A percentile compares a stretch with the other conserved stretches of the same genome.
Conservation (phyloP, 2,113 vertebrate species). For the Poecilia latipinna region DNA sequence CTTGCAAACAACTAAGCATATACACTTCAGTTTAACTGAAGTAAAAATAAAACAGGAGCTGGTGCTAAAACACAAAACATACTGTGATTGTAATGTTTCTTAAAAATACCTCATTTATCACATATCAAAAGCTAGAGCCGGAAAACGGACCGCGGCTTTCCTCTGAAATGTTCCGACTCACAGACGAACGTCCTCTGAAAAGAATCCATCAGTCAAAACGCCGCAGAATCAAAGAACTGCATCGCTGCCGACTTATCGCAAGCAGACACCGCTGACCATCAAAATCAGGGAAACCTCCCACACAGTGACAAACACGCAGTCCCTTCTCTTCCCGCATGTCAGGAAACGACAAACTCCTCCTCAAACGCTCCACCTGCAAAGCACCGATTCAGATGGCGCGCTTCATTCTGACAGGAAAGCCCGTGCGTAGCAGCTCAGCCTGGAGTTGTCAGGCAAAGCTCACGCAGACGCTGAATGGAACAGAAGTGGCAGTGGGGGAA, state of each 20-base stretch:
- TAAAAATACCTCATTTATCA: no score
- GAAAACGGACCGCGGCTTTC: no score
- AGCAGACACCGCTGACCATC: constrained; percentile 1
- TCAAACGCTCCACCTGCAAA: constrained; percentile 22
- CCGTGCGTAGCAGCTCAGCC: constrained; percentile 41
- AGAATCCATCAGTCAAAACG: background rate
- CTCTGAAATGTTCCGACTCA: no score
- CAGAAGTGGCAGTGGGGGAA: constrained; percentile 31
- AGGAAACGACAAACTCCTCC: constrained; percentile 27
- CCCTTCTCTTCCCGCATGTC: constrained; percentile 6
- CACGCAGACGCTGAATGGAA: constrained; percentile 48
- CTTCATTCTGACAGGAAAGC: constrained; percentile 37
- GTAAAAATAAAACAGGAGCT: no score
- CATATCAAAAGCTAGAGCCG: no score
- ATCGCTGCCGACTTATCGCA: background rate
- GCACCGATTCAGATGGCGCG: constrained; percentile 39
- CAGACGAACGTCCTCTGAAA: background rate
- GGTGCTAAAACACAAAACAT: no score
- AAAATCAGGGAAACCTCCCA: background rate
- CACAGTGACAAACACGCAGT: background rate
- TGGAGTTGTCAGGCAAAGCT: constrained; percentile 62
- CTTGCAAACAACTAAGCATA: no score
- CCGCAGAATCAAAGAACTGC: constrained; percentile 1
- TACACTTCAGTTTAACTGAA: no score
- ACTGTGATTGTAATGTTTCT: no score